Percentiles rank a stretch among this genome's conserved stretches.
Conservation (phyloP, 2,888 invertebrate species). For the Caenorhabditis plicata region DNA sequence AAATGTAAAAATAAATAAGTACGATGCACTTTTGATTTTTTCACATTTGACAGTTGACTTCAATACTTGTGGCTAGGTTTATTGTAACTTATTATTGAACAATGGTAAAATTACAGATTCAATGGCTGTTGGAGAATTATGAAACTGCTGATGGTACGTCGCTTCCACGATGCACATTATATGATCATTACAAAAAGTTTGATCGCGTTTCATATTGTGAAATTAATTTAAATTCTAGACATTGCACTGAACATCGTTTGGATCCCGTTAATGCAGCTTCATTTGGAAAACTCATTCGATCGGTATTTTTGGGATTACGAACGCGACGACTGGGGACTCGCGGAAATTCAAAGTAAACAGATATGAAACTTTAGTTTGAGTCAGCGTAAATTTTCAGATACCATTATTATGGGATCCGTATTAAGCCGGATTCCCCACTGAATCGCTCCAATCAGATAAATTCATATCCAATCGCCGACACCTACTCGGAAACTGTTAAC, state of each 20-base stretch:
- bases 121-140: slow-evolving; percentile 96
- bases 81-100: too few relatives aligned
- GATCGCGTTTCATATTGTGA: not conserved
- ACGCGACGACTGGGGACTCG: slow-evolving; percentile 89
- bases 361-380: not conserved
- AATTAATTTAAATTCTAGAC: slow-evolving; percentile 66
- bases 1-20: too few relatives aligned
- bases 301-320: slow-evolving; percentile 91
- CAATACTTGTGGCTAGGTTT: too few relatives aligned
- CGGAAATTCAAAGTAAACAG: slow-evolving; percentile 59
- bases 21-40: too few relatives aligned
- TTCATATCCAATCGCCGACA: not conserved
- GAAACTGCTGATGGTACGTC: slow-evolving; percentile 94
- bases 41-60: too few relatives aligned
- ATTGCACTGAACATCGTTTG: slow-evolving; percentile 83
- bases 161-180: slow-evolving; percentile 88
- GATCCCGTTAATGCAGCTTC: slow-evolving; percentile 99
- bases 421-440: slow-evolving; percentile 18
- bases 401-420: slow-evolving; percentile 97
- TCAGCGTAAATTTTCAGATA: slow-evolving; percentile 76
- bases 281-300: slow-evolving; percentile 96
- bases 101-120: too few relatives aligned
- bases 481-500: slow-evolving; percentile 22
- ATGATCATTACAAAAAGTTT: slow-evolving; percentile 83
- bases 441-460: not conserved